Conservation (phyloP, 2,797 vertebrate species). For the Holocentrus rufus region DNA sequence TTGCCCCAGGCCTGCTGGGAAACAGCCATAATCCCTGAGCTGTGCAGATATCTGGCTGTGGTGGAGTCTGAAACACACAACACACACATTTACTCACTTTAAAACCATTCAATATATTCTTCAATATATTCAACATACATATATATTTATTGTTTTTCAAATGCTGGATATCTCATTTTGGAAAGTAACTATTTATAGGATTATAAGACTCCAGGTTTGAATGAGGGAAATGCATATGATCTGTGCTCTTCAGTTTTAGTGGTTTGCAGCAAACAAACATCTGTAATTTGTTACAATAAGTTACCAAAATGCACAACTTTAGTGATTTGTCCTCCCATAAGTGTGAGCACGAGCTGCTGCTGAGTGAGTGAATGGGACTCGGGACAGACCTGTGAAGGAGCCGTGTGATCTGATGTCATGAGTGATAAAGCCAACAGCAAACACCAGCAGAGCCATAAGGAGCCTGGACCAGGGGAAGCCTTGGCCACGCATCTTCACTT, state of each 20-base stretch:
- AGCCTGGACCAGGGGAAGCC: conserved; percentile 88
- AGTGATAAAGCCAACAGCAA: conserved; percentile 82
- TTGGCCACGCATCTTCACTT: conserved; percentile 84
- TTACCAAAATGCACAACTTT: no score
- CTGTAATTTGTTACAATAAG: no score
- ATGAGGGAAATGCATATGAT: no score
- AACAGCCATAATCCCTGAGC: conserved; percentile 82
- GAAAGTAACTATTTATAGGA: no score
- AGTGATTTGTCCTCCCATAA: no score
- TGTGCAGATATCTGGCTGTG: conserved; percentile 82
- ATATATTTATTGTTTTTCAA: no score
- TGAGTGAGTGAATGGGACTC: neutral
- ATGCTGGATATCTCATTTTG: no score
- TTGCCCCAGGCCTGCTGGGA: conserved; percentile 86
- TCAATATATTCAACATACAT: no score
- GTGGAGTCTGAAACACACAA: conserved; percentile 81
- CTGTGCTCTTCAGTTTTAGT: no score
- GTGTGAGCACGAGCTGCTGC: neutral
- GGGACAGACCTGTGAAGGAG: conserved; percentile 85
- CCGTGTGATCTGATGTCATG: conserved; percentile 86
- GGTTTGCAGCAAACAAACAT: no score
- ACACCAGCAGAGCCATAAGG: conserved; percentile 85
- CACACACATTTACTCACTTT: neutral
- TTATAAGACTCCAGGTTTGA: no score
- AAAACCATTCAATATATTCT: no score